Percentiles rank a stretch among this genome's conserved stretches.
Conservation (phyloP, 2,797 vertebrate genomes). For the Balearica regulorum region DNA sequence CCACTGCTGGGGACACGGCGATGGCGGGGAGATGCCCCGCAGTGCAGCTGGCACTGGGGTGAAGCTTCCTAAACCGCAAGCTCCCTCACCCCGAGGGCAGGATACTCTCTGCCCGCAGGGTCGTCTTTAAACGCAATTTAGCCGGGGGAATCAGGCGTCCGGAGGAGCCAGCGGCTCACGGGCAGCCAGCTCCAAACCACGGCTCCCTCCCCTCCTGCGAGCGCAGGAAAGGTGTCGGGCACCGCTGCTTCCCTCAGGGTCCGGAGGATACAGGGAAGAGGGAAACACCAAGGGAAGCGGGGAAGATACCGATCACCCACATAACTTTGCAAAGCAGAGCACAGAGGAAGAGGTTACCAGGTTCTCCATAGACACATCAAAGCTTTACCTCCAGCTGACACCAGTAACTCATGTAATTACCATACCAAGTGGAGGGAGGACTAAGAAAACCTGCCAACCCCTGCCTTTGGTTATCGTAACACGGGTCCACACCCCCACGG, state of each 20-base stretch:
- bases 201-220: not conserved
- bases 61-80: not conserved
- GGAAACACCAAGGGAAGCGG: not conserved
- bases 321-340: not conserved
- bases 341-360: not conserved
- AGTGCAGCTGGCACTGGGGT: not conserved
- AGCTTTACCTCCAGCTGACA: constrained; percentile 46
- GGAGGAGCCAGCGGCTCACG: not conserved
- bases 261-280: not conserved
- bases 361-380: constrained; percentile 16
- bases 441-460: not conserved
- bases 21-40: rapidly evolving
- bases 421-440: not conserved
- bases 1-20: rapidly evolving
- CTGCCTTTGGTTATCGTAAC: constrained; percentile 4
- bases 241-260: not conserved
- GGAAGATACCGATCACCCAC: not conserved
- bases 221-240: not conserved
- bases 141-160: not conserved
- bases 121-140: not conserved
- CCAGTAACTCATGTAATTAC: not conserved
- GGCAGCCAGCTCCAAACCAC: not conserved
- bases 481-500: not conserved
- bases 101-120: not conserved
- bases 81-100: not conserved